A percentile compares a stretch with the other conserved stretches of the same genome.
Conservation (phyloP, 1,140 invertebrate genomes). For the Trichomalopsis sarcophagae region DNA sequence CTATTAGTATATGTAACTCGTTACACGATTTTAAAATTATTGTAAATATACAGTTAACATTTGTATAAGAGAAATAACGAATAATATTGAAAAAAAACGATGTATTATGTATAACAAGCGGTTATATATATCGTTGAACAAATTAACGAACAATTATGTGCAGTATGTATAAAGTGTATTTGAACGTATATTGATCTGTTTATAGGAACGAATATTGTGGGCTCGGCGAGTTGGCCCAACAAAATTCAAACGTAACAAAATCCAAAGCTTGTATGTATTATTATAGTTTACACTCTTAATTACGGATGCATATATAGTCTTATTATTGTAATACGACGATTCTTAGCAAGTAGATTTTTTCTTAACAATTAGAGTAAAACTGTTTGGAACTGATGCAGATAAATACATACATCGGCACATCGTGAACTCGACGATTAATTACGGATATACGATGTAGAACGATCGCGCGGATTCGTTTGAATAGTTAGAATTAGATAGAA, state of each 20-base stretch:
- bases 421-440: conserved; percentile 40
- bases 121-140: no score
- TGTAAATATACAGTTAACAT: not conserved
- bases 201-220: no score
- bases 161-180: not conserved
- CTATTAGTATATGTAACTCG: no score
- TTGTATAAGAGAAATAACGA: not conserved
- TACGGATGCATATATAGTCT: not conserved
- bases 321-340: not conserved
- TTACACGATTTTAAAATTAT: not conserved
- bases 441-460: conserved; percentile 5
- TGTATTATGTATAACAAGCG: no score
- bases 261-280: not conserved
- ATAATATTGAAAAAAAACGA: not conserved
- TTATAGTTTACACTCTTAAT: not conserved
- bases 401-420: conserved; percentile 25
- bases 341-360: conserved; percentile 33
- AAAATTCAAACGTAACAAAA: no score
- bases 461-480: not conserved
- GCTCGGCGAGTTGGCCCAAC: no score
- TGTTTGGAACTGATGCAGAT: conserved; percentile 24
- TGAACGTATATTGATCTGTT: not conserved
- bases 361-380: conserved; percentile 25
- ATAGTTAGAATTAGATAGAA: not conserved
- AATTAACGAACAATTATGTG: not conserved